These are phyloP conservation scores for Copidosoma floridanum DNA, from an alignment of 1,140 invertebrate genomes.

Conservation along the genomic window DNA sequence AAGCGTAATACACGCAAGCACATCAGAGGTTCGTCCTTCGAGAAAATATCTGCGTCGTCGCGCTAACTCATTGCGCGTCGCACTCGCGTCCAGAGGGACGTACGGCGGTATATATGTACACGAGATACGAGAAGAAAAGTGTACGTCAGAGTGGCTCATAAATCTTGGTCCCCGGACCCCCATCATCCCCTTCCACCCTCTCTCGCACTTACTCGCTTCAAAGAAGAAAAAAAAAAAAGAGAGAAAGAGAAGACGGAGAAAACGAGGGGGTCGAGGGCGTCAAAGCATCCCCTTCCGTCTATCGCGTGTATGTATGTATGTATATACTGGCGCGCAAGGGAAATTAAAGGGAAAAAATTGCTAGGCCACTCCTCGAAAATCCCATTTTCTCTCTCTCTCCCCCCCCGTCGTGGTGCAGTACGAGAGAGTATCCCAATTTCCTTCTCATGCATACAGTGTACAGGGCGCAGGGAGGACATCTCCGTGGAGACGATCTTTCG, in stretches of 20 bases:
- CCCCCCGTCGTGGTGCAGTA: not conserved
- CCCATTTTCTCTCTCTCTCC: constrained; percentile 23
- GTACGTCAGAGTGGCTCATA: constrained; percentile 26
- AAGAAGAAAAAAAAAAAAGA: not conserved
- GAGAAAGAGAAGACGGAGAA: not conserved
- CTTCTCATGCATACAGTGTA: no score
- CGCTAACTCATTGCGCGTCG: not conserved
- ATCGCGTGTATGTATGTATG: not conserved
- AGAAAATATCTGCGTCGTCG: constrained; percentile 9
- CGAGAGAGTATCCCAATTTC: constrained; percentile 22
- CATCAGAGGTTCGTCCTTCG: not conserved
- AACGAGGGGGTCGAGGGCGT: not conserved
- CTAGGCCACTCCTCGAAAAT: constrained; percentile 1
- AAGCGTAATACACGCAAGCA: not conserved
- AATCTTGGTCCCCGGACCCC: constrained; percentile 13
- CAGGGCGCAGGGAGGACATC: no score
- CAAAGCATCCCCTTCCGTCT: constrained; percentile 9
- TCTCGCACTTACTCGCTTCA: not conserved
- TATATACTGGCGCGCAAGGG: constrained; percentile 3
- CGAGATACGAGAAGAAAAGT: constrained; percentile 18
- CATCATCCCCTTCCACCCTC: not conserved
- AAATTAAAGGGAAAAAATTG: constrained; percentile 27
- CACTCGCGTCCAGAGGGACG: no score
- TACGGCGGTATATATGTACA: no score
- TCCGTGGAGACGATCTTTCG: no score